Percentiles rank a stretch among this genome's conserved stretches.
Evolutionary conservation across 2,113 vertebrate genomes (phyloP).

Genomic region (Ceyx margarethae): DNA sequence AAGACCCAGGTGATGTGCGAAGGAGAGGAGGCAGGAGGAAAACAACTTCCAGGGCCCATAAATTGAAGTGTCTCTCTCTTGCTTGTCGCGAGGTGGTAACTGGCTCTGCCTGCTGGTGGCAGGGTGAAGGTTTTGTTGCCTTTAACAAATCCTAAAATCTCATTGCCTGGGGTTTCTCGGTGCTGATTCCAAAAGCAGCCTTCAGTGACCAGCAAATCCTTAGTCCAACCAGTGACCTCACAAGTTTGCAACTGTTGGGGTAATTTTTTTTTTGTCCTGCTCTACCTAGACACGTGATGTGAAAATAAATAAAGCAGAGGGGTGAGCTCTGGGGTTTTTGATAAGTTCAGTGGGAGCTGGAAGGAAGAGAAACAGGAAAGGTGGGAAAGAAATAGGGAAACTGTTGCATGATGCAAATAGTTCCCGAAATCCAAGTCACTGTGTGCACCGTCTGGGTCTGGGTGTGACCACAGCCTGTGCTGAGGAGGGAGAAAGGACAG

Average conservation of each 20-base stretch:
- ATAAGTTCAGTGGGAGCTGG: neutral
- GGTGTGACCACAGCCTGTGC: neutral
- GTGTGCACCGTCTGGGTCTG: neutral
- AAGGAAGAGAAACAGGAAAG: neutral
- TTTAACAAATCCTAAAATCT: neutral
- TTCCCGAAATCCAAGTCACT: neutral
- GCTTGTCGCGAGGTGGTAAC: neutral
- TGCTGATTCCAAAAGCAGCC: neutral
- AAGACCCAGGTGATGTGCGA: neutral
- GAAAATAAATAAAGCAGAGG: neutral
- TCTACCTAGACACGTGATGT: neutral
- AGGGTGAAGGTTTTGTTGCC: neutral
- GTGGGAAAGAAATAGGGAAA: neutral
- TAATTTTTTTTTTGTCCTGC: neutral
- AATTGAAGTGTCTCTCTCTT: neutral
- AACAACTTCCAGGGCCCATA: neutral
- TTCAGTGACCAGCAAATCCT: neutral
- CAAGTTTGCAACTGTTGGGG: neutral
- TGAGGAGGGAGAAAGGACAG: neutral
- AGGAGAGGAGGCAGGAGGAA: neutral
- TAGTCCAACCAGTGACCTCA: neutral
- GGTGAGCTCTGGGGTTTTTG: neutral
- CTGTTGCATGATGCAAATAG: too few relatives aligned
- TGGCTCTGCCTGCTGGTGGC: neutral
- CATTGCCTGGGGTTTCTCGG: neutral